Conservation (phyloP, 2,888 invertebrate genomes). For the Cantharis flavilabris region DNA sequence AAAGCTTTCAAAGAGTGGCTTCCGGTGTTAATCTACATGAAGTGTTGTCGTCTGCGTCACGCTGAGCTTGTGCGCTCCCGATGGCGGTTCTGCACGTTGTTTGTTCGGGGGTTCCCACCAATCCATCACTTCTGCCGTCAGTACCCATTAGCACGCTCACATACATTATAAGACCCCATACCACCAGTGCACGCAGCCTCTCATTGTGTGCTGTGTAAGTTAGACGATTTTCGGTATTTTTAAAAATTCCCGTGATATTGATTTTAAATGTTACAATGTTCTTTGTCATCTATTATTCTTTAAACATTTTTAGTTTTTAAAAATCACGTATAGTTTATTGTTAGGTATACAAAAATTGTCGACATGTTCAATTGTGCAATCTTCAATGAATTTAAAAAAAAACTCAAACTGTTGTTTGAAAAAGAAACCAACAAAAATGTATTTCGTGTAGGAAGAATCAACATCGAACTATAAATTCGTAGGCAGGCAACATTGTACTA, state of each 20-base stretch:
- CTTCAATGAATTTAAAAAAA: neutral
- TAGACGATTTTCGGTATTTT: constrained; percentile 3
- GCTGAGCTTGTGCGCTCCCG: constrained; percentile 45
- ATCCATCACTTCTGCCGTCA: constrained; percentile 67
- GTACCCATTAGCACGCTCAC: constrained; percentile 67
- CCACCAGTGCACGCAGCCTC: constrained; percentile 25
- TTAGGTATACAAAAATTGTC: neutral
- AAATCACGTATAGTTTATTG: neutral
- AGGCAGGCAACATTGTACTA: neutral
- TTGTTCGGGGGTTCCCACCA: constrained; percentile 54
- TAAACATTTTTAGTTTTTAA: neutral
- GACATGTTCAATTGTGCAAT: neutral
- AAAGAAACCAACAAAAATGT: neutral
- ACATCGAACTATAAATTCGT: neutral
- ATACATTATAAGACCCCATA: constrained; percentile 39
- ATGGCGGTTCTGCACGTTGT: constrained; percentile 48
- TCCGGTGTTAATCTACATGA: constrained; percentile 51
- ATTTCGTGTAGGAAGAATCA: neutral
- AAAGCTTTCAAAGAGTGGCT: constrained; percentile 44
- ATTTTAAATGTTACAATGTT: neutral
- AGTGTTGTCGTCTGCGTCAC: constrained; percentile 44
- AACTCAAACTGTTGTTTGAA: neutral
- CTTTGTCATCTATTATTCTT: neutral
- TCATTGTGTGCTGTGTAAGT: constrained; percentile 14
- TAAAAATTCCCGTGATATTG: neutral